Base-by-base conservation (phyloP, 1,140 invertebrate genomes). In the Chymomyza costata region DNA sequence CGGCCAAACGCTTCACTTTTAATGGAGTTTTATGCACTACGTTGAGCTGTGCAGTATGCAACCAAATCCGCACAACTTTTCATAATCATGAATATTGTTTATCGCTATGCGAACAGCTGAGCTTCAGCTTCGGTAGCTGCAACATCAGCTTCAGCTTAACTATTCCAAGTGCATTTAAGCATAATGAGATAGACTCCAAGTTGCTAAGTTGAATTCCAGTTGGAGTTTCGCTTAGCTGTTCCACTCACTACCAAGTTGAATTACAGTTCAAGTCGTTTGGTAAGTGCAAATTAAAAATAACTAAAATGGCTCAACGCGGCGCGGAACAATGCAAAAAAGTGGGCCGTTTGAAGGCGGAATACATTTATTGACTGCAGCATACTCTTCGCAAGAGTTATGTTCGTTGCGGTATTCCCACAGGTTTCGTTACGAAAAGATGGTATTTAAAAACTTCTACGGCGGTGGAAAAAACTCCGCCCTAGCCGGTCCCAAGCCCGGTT, bases 51-150 rank as follows among this genome's bases (percentile, higher is more conserved):
- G 50, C 51, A 60, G 31, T 31, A 61, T 47, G 38, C 47, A 16
- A 50, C 32, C 19, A 62, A 47, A 32, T 41, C 59, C 40, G 25
- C 58, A 47, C 44, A 63, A 63, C 45, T 64, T 64, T 63, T 56
- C 59, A 64, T 63, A 64, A 64, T 63, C 61, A 63, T 45, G 61
- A 64, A 64, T 64, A 64, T 63, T 63, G 59, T 64, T 64, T 63
- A 64, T 63, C 44, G 59, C 51, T 38, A 51, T 50, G 51, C 39
- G 52, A 56, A 51, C 51, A 62, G 49, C 49, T 62, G 41, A 48
- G 37, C n/a, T n/a, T n/a, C n/a, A n/a, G n/a, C n/a, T n/a, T n/a
- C n/a, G n/a, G n/a, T n/a, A n/a, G n/a, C n/a, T n/a, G n/a, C n/a
- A n/a, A n/a, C n/a, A n/a, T n/a, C n/a, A n/a, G n/a, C n/a, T n/a